phyloP scores from a whole-genome alignment of 2,888 invertebrate species.

The Drosophila borealis region DNA sequence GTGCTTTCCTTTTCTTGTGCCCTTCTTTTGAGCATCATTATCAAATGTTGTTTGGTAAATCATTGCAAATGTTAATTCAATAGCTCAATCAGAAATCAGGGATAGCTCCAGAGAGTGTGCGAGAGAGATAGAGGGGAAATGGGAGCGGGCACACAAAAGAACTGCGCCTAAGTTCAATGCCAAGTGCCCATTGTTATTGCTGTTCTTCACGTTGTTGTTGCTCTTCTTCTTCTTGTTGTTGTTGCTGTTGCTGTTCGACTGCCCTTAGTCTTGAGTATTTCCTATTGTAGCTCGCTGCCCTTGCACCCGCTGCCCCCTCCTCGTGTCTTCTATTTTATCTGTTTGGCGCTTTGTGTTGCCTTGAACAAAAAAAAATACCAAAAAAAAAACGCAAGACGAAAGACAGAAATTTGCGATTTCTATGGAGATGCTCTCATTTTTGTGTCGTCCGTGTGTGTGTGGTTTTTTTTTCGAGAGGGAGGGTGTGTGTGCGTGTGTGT shows the following conservation, averaged over 20 bases:
- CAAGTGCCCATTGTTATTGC: constrained; percentile 60
- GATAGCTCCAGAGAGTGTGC: constrained; percentile 23
- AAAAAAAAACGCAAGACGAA: constrained; percentile 17
- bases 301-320: constrained; percentile 1
- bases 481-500: constrained; percentile 12
- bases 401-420: constrained; percentile 49
- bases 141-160: constrained; percentile 38
- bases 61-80: constrained; percentile 77
- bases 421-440: constrained; percentile 55
- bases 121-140: neutral
- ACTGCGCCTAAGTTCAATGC: constrained; percentile 72
- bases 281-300: constrained; percentile 35
- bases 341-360: constrained; percentile 58
- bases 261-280: constrained; percentile 58
- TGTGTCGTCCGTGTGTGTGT: constrained; percentile 15
- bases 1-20: neutral
- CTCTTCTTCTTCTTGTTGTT: constrained; percentile 18
- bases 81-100: constrained; percentile 69
- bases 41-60: constrained; percentile 73
- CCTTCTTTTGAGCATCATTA: constrained; percentile 56
- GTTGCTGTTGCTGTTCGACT: constrained; percentile 36
- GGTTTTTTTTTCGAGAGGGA: constrained; percentile 3
- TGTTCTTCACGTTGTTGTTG: constrained; percentile 17
- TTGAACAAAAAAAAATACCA: constrained; percentile 35
- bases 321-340: constrained; percentile 50